Percentiles rank a stretch among this genome's conserved stretches.
phyloP scores from a whole-genome alignment of 2,113 vertebrate genomes.

The Arenaria interpres region DNA sequence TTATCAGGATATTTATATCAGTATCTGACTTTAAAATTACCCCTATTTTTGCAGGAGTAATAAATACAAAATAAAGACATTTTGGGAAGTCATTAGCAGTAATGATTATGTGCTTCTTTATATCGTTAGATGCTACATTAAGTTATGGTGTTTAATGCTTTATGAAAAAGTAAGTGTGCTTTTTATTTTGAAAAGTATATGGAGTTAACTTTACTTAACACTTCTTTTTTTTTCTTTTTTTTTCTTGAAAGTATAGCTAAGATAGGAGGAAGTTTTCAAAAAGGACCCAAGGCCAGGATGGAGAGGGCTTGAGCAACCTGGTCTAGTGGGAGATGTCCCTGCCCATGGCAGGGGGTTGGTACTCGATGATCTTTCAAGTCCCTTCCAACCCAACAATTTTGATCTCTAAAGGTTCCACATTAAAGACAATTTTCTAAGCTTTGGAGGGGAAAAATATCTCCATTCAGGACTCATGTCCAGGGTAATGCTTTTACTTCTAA shows the following conservation, averaged over 20 bases:
- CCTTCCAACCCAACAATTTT: background rate
- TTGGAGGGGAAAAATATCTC: background rate
- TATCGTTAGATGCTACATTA: background rate
- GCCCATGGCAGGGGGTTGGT: no score
- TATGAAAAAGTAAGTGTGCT: background rate
- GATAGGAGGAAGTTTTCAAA: background rate
- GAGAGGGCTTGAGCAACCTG: no score
- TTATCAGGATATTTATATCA: background rate
- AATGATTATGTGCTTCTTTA: background rate
- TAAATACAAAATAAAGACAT: background rate
- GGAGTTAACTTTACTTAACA: background rate
- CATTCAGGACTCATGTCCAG: background rate
- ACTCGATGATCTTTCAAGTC: no score
- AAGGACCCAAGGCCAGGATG: no score
- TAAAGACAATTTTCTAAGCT: background rate
- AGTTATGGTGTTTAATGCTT: background rate
- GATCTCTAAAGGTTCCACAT: background rate
- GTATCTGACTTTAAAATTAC: conserved; percentile 20
- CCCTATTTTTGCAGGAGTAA: background rate
- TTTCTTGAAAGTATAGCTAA: background rate
- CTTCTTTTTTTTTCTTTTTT: background rate
- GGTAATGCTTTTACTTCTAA: background rate
- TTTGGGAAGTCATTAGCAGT: background rate
- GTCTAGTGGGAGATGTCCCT: no score
- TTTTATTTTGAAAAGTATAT: background rate